These are phyloP conservation scores for Eurystomus glaucurus DNA, from an alignment of 2,797 vertebrate species.

Conservation along the genomic window DNA sequence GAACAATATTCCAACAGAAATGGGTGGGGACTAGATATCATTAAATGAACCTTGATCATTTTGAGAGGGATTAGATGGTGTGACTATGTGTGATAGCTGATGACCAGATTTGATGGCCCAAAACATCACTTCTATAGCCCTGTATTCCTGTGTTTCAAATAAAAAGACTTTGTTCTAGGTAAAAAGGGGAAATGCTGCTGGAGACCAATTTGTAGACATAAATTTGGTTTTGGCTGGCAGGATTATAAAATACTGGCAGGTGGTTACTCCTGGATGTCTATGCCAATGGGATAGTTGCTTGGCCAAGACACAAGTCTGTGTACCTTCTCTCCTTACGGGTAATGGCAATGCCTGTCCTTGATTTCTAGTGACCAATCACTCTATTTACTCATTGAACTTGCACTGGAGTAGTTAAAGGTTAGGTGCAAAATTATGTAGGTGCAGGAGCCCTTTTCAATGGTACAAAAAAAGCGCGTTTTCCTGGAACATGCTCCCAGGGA, in stretches of 20 bases:
- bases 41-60: background rate
- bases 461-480: background rate
- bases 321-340: background rate
- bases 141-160: background rate
- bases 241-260: background rate
- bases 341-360: background rate
- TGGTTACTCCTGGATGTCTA: background rate
- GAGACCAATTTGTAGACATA: background rate
- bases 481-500: background rate
- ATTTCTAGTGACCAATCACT: background rate
- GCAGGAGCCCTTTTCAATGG: background rate
- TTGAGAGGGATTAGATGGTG: background rate
- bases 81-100: background rate
- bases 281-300: background rate
- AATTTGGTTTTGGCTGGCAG: conserved; percentile 23
- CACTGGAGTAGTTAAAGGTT: background rate
- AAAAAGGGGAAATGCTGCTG: background rate
- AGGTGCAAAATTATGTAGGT: background rate
- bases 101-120: background rate
- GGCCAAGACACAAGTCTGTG: background rate
- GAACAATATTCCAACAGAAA: background rate
- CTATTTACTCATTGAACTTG: background rate
- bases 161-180: background rate
- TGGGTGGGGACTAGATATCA: background rate
- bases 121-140: background rate